Conservation (phyloP, 2,888 invertebrate species). For the Scaptomyza parva region DNA sequence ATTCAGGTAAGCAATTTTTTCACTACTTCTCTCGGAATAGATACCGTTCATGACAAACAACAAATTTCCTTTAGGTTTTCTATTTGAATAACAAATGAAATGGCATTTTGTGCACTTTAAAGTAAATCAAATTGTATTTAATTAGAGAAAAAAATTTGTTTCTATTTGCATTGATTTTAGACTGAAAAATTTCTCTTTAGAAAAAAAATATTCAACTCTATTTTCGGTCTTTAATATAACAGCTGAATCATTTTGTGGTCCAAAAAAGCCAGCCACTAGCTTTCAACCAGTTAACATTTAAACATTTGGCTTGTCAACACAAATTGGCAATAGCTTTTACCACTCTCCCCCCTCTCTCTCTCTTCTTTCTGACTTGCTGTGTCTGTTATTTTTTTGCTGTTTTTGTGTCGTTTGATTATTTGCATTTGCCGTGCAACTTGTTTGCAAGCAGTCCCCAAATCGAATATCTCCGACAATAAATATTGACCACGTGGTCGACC, state of each 20-base stretch:
- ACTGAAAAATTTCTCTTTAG: neutral
- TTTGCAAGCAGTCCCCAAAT: constrained; percentile 33
- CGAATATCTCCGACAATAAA: constrained; percentile 51
- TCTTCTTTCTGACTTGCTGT: neutral
- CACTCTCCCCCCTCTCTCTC: neutral
- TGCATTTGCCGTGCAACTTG: constrained; percentile 38
- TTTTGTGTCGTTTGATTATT: constrained; percentile 21
- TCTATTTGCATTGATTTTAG: neutral
- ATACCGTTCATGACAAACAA: too few relatives aligned
- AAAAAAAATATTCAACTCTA: neutral
- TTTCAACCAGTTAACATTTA: constrained; percentile 10
- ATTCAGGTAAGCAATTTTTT: constrained; percentile 90
- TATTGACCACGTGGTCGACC: constrained; percentile 57
- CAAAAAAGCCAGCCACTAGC: neutral
- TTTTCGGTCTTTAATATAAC: constrained; percentile 7
- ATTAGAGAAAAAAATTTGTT: neutral
- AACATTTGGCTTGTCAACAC: constrained; percentile 37
- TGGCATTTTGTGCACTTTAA: too few relatives aligned
- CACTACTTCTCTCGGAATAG: neutral
- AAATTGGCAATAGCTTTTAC: constrained; percentile 39
- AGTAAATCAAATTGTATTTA: neutral
- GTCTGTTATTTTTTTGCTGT: neutral
- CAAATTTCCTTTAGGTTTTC: too few relatives aligned
- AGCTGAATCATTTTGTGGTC: constrained; percentile 21
- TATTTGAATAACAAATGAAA: too few relatives aligned